These are phyloP conservation scores for Stigmatopora argus DNA, from an alignment of 2,113 vertebrate species.

Conservation along the genomic window DNA sequence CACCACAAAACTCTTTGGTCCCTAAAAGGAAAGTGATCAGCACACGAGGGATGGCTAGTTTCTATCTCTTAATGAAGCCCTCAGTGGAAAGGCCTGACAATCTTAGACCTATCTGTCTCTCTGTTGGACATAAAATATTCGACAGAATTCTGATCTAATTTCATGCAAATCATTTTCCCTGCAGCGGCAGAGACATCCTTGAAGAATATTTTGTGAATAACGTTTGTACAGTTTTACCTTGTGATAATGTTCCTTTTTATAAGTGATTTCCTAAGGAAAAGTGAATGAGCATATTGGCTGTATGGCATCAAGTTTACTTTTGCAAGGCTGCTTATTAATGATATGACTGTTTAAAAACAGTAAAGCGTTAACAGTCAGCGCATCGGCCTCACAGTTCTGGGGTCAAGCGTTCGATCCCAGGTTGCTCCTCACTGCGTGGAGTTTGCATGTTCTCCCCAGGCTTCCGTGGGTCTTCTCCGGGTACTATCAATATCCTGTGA, in stretches of 20 bases:
- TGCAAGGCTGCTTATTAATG: background rate
- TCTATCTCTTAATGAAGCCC: constrained; percentile 26
- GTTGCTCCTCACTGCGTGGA: too few species aligned
- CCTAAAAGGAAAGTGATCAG: constrained; percentile 30
- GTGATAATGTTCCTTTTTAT: background rate
- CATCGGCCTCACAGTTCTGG: too few species aligned
- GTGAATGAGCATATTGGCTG: background rate
- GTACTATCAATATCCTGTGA: too few species aligned
- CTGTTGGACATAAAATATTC: constrained; percentile 4
- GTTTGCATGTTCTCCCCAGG: too few species aligned
- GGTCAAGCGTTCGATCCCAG: too few species aligned
- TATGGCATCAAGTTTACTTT: background rate
- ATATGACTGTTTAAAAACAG: background rate
- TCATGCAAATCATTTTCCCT: background rate
- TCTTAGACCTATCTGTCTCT: constrained; percentile 5
- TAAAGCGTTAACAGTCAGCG: too few species aligned
- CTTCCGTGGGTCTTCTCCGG: too few species aligned
- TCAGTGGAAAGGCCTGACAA: constrained; percentile 1
- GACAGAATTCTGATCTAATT: background rate
- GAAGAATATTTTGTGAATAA: background rate
- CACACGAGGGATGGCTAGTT: constrained; percentile 16
- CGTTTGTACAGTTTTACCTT: background rate
- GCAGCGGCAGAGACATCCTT: background rate
- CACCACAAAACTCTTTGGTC: constrained; percentile 32
- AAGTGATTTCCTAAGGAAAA: background rate